These are phyloP conservation scores for Cephonodes hylas DNA, from an alignment of 2,888 invertebrate species.

Conservation along the genomic window DNA sequence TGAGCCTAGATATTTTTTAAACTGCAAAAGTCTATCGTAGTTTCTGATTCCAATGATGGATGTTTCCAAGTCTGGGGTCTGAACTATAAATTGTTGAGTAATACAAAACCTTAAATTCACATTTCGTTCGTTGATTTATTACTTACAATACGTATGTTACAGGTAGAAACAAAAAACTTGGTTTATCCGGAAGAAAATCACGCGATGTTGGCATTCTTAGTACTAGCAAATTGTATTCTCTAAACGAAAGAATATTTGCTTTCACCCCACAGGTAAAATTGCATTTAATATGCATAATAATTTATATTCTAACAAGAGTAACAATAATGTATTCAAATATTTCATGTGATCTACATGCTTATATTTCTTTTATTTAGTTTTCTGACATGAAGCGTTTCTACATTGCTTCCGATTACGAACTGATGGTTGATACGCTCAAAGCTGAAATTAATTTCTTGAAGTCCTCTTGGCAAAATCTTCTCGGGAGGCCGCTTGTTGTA, in stretches of 20 bases:
- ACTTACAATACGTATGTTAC: slow-evolving; percentile 29
- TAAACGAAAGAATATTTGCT: slow-evolving; percentile 97
- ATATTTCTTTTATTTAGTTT: slow-evolving; percentile 84
- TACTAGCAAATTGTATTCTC: slow-evolving; percentile 97
- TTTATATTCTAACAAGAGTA: neutral
- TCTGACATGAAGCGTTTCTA: slow-evolving; percentile 99
- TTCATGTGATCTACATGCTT: slow-evolving; percentile 20
- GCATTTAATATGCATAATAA: neutral
- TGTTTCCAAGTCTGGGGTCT: too few species aligned
- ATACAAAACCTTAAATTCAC: too few species aligned
- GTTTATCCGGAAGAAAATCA: slow-evolving; percentile 96
- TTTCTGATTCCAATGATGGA: too few species aligned
- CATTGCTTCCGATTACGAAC: slow-evolving; percentile 98
- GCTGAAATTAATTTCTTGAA: slow-evolving; percentile 98
- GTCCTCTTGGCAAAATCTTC: slow-evolving; percentile 98
- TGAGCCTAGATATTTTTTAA: too few species aligned
- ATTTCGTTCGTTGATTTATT: too few species aligned
- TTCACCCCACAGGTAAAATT: slow-evolving; percentile 96
- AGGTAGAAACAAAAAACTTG: slow-evolving; percentile 96
- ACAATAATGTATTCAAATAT: slow-evolving; percentile 11
- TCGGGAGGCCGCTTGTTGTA: slow-evolving; percentile 97
- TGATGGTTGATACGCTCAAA: slow-evolving; percentile 98
- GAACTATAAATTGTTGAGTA: too few species aligned
- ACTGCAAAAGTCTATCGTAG: too few species aligned
- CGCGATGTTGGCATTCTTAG: slow-evolving; percentile 98